Percentiles rank a stretch among this genome's conserved stretches.
Evolutionary conservation across 2,113 vertebrate species (phyloP).

Genomic region (Acanthochromis polyacanthus): DNA sequence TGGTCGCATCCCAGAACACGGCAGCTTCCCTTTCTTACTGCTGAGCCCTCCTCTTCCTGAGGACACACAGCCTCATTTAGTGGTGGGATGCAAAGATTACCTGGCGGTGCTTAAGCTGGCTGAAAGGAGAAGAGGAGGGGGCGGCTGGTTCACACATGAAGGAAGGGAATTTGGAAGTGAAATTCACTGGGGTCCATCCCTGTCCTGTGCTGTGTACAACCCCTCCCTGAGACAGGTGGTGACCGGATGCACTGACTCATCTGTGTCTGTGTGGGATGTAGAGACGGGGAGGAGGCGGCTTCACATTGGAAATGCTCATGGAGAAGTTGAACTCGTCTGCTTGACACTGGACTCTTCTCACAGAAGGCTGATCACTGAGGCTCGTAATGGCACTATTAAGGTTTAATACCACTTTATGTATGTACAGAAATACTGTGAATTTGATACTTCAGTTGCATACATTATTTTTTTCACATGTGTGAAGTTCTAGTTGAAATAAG

Average conservation of each 20-base stretch:
- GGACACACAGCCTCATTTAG: conserved; percentile 18
- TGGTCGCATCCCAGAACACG: conserved; percentile 65
- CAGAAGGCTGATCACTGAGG: conserved; percentile 74
- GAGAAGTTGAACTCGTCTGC: conserved; percentile 71
- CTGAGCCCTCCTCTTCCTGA: conserved; percentile 47
- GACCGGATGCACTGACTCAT: conserved; percentile 69
- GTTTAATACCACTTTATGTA: conserved; percentile 29
- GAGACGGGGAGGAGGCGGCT: conserved; percentile 70
- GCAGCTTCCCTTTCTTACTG: conserved; percentile 72
- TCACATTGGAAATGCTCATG: conserved; percentile 64
- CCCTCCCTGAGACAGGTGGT: conserved; percentile 70
- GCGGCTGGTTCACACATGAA: conserved; percentile 24
- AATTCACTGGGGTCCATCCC: not conserved
- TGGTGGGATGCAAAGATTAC: conserved; percentile 70
- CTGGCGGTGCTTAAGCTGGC: conserved; percentile 59
- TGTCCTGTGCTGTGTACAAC: conserved; percentile 70
- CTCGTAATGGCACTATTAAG: conserved; percentile 77
- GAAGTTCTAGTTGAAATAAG: not conserved
- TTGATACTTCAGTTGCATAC: not conserved
- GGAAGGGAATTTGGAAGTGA: not conserved
- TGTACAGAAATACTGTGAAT: not conserved
- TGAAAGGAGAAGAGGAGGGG: conserved; percentile 24
- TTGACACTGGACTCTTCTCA: conserved; percentile 73
- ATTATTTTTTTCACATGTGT: no score
- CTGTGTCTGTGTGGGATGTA: conserved; percentile 73